Conservation (phyloP, 37 sponge, comb jelly and placozoan genomes). For the Halichondria panicea region DNA sequence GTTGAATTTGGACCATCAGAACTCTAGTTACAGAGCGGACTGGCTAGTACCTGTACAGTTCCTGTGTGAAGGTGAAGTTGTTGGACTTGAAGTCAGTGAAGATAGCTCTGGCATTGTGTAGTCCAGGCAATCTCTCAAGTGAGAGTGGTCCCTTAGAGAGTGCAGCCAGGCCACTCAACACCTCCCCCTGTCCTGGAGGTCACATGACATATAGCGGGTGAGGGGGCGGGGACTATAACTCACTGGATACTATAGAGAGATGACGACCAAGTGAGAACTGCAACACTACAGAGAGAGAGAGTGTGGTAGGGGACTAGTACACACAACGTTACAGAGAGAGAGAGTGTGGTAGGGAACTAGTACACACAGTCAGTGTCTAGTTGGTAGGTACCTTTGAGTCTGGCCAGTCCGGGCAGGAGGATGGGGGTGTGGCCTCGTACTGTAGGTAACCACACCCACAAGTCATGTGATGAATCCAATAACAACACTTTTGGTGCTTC, state of each 20-base stretch:
- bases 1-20: too few relatives aligned
- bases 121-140: slow-evolving; percentile 14
- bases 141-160: not conserved
- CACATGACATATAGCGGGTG: not conserved
- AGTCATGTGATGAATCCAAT: slow-evolving; percentile 52
- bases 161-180: slow-evolving; percentile 22
- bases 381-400: slow-evolving; percentile 29
- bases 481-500: slow-evolving; percentile 36
- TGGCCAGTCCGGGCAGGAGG: slow-evolving; percentile 25
- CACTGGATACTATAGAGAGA: slow-evolving; percentile 64
- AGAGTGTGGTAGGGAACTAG: not conserved
- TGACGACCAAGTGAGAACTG: slow-evolving; percentile 62
- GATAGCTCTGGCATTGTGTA: slow-evolving; percentile 57
- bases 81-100: slow-evolving; percentile 74
- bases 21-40: too few relatives aligned
- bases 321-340: not conserved
- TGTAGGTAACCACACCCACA: slow-evolving; percentile 47
- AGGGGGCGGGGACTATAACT: not conserved
- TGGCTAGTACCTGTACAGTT: slow-evolving; percentile 38
- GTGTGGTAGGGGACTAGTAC: too few relatives aligned
- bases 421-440: slow-evolving; percentile 20
- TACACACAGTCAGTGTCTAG: too few relatives aligned
- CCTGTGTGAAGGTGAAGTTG: slow-evolving; percentile 63
- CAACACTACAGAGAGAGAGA: slow-evolving; percentile 30
- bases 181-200: slow-evolving; percentile 45